phyloP scores from a whole-genome alignment of 2,797 vertebrate species.

The Coracias cyanogaster region DNA sequence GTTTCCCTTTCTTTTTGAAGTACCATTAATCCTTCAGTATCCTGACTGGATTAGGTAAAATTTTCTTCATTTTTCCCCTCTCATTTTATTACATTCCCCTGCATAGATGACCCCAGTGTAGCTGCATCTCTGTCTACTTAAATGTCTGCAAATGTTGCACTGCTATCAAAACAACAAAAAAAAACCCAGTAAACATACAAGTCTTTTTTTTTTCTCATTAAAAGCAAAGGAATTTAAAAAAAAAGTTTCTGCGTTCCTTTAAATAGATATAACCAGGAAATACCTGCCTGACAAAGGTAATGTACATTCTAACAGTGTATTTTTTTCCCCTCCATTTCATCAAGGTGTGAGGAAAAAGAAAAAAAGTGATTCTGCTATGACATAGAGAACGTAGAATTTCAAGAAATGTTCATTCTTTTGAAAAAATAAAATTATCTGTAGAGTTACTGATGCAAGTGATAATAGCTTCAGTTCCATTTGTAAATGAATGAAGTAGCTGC shows the following conservation, averaged over 20 bases:
- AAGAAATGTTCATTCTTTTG: not conserved
- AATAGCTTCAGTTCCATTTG: not conserved
- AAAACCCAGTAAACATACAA: not conserved
- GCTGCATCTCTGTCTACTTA: not conserved
- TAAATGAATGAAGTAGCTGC: not conserved
- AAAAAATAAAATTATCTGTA: not conserved
- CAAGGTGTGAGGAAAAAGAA: not conserved
- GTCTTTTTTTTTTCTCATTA: not conserved
- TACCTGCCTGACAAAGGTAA: not conserved
- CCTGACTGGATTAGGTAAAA: not conserved
- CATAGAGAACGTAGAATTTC: not conserved
- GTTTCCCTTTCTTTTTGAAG: not conserved
- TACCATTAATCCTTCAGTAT: not conserved
- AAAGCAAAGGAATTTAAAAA: not conserved
- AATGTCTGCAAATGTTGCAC: not conserved
- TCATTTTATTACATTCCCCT: not conserved
- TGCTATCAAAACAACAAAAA: not conserved
- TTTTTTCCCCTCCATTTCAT: not conserved
- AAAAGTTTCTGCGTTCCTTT: not conserved
- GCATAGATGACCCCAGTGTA: not conserved
- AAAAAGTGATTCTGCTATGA: not conserved
- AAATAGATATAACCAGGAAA: not conserved
- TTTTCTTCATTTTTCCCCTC: not conserved
- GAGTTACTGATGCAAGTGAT: not conserved
- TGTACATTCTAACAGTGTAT: not conserved